phyloP scores from a whole-genome alignment of 2,797 vertebrate genomes.

The Protosalanx chinensis region DNA sequence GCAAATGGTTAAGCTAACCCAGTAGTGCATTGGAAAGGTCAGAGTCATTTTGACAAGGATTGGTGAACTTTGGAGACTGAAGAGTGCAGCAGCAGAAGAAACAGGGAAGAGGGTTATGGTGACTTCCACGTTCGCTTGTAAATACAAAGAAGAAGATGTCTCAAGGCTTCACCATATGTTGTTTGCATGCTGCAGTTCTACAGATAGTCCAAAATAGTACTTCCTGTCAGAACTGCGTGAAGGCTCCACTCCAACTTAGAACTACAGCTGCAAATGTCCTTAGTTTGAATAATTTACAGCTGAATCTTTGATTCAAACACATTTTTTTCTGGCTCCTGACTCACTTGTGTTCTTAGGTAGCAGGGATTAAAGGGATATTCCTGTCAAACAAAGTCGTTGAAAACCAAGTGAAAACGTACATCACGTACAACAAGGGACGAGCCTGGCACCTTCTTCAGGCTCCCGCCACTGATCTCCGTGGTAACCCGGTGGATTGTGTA shows the following conservation, averaged over 20 bases:
- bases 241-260: constrained; percentile 52
- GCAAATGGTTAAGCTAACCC: neutral
- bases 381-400: constrained; percentile 98
- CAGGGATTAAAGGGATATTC: constrained; percentile 98
- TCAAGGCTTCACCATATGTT: constrained; percentile 66
- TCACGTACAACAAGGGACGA: constrained; percentile 96
- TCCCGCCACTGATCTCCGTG: constrained; percentile 82
- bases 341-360: constrained; percentile 84
- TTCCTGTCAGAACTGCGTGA: constrained; percentile 65
- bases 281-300: constrained; percentile 67
- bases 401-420: constrained; percentile 95
- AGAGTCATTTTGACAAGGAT: constrained; percentile 16
- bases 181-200: constrained; percentile 63
- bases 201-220: constrained; percentile 72
- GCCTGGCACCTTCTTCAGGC: constrained; percentile 93
- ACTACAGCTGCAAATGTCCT: constrained; percentile 63
- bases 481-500: constrained; percentile 84
- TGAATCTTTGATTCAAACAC: constrained; percentile 40
- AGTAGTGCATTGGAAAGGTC: constrained; percentile 16
- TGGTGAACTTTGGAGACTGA: constrained; percentile 20
- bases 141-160: constrained; percentile 59
- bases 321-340: constrained; percentile 32
- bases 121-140: constrained; percentile 34
- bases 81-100: constrained; percentile 20
- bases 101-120: constrained; percentile 24